Conservation (phyloP, 2,797 vertebrate species). For the Caiman crocodilus region DNA sequence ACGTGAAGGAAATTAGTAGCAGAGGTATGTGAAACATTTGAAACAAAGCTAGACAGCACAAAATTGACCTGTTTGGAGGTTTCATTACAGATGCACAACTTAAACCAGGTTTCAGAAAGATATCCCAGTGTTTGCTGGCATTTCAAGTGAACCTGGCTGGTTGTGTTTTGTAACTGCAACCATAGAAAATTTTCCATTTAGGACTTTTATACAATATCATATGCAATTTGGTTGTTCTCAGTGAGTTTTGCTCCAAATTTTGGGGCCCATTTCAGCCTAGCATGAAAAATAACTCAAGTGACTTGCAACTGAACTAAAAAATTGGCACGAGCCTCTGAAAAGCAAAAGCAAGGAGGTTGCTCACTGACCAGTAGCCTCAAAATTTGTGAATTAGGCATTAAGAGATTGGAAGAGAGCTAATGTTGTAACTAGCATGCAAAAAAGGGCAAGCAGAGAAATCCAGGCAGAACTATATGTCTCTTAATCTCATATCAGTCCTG, state of each 20-base stretch:
- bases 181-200: slow-evolving; percentile 14
- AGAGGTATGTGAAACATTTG: slow-evolving; percentile 22
- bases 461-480: not conserved
- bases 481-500: not conserved
- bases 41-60: slow-evolving; percentile 13
- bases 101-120: not conserved
- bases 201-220: slow-evolving; percentile 11
- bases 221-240: not conserved
- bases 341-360: not conserved
- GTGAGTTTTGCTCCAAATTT: slow-evolving; percentile 12
- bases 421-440: not conserved
- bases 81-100: slow-evolving; percentile 1
- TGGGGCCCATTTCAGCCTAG: slow-evolving; percentile 30
- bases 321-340: not conserved
- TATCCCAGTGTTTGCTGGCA: not conserved
- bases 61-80: slow-evolving; percentile 10
- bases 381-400: not conserved
- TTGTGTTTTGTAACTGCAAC: slow-evolving; percentile 28
- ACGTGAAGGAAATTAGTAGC: slow-evolving; percentile 16
- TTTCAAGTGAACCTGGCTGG: not conserved
- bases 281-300: not conserved
- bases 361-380: not conserved
- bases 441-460: not conserved
- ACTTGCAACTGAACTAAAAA: slow-evolving; percentile 21
- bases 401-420: not conserved